Percentiles rank a stretch among this genome's conserved stretches.
Conservation (phyloP, 37 sponge, comb jelly and placozoan species). For the Geodia barretti region DNA sequence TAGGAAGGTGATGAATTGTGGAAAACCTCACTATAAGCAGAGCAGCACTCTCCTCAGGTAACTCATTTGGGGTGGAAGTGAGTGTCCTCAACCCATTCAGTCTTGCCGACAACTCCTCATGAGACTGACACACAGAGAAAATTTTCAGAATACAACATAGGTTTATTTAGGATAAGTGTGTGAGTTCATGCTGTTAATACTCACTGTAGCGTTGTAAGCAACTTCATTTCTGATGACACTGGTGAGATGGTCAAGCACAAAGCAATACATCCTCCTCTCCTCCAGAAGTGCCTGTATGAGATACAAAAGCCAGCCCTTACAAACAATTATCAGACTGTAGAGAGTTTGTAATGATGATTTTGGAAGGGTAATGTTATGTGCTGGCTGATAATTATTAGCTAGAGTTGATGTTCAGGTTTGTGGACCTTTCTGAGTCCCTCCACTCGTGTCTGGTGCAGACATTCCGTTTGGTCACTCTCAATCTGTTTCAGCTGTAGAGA, state of each 20-base stretch:
- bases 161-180: too few species aligned
- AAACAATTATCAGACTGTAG: too few species aligned
- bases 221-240: constrained; percentile 43
- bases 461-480: constrained; percentile 26
- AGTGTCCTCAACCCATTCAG: constrained; percentile 38
- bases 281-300: constrained; percentile 63
- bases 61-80: constrained; percentile 36
- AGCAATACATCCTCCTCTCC: constrained; percentile 74
- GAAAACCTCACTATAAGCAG: constrained; percentile 64
- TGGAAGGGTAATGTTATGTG: too few species aligned
- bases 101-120: constrained; percentile 45
- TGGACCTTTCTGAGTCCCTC: constrained; percentile 70
- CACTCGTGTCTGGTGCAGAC: constrained; percentile 47
- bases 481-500: constrained; percentile 27
- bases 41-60: constrained; percentile 56
- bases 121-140: too few species aligned
- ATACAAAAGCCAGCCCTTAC: too few species aligned
- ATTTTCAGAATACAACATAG: too few species aligned
- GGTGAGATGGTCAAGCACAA: constrained; percentile 60
- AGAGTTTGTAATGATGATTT: too few species aligned
- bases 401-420: background rate
- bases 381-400: too few species aligned
- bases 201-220: constrained; percentile 55
- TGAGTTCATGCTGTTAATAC: background rate
- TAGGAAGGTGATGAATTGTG: too few species aligned